Evolutionary conservation across 2,113 vertebrate species (phyloP).

Genomic region (Barnardius zonarius): DNA sequence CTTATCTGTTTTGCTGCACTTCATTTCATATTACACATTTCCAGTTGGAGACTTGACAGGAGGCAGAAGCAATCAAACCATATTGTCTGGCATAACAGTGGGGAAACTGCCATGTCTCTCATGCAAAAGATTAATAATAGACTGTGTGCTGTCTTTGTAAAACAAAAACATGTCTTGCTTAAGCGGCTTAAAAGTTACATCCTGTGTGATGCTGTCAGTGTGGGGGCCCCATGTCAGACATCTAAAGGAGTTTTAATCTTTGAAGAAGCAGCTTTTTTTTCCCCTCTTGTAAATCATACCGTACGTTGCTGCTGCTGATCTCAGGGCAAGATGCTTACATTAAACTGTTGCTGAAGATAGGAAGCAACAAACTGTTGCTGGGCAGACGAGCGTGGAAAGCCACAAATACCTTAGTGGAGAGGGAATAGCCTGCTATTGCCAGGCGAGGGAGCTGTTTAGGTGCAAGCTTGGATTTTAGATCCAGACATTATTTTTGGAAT

Average conservation of each 20-base stretch:
- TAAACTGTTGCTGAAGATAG: neutral
- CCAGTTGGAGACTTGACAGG: slow-evolving; percentile 48
- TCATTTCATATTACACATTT: slow-evolving; percentile 52
- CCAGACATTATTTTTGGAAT: neutral
- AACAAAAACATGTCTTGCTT: slow-evolving; percentile 17
- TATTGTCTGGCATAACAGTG: slow-evolving; percentile 65
- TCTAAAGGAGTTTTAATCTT: slow-evolving; percentile 56
- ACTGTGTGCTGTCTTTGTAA: slow-evolving; percentile 29
- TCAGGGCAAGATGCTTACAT: neutral
- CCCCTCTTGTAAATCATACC: slow-evolving; percentile 11
- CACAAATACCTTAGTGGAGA: neutral
- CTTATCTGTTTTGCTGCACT: slow-evolving; percentile 35
- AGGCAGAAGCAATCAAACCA: slow-evolving; percentile 69
- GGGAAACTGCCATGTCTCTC: slow-evolving; percentile 30
- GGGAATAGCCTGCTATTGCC: neutral
- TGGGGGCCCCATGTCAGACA: slow-evolving; percentile 2
- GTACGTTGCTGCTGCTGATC: slow-evolving; percentile 21
- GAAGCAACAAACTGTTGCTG: slow-evolving; percentile 45
- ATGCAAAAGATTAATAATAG: slow-evolving; percentile 66
- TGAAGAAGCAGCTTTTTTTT: neutral
- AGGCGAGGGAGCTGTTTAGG: slow-evolving; percentile 17
- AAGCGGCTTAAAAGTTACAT: slow-evolving; percentile 29
- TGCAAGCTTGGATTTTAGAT: neutral
- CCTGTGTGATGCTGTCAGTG: slow-evolving; percentile 1
- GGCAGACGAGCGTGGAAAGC: neutral